Conservation (phyloP, 1,140 invertebrate species). For the Drosophila equinoxialis region DNA sequence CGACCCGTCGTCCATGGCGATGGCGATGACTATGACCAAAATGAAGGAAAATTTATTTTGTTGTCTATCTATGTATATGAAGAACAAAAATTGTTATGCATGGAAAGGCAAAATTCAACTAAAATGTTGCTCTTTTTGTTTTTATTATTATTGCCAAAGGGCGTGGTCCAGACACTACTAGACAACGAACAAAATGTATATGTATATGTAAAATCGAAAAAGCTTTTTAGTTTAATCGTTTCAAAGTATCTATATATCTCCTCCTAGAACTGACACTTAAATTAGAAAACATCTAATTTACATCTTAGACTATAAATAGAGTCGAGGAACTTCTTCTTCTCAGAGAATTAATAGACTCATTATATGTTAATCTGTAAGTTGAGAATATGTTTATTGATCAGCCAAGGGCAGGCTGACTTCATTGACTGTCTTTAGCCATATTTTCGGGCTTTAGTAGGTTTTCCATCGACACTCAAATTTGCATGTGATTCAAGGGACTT, state of each 20-base stretch:
- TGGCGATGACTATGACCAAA: slow-evolving; percentile 1
- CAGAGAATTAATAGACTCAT: no score
- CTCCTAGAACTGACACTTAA: no score
- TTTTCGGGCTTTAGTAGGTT: neutral
- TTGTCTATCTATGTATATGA: neutral
- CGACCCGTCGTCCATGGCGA: neutral
- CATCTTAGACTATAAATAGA: no score
- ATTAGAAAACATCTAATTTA: no score
- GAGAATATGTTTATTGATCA: neutral
- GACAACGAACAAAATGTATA: neutral
- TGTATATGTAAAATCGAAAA: no score
- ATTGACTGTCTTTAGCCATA: slow-evolving; percentile 1
- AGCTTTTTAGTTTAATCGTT: no score
- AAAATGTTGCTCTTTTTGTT: slow-evolving; percentile 8
- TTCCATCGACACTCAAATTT: neutral
- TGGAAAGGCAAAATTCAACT: slow-evolving; percentile 6
- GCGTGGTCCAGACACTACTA: neutral
- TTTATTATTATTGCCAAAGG: slow-evolving; percentile 8
- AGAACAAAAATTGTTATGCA: slow-evolving; percentile 5
- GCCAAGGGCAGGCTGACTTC: neutral
- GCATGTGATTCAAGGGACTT: slow-evolving; percentile 4
- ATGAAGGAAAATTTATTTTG: slow-evolving; percentile 7
- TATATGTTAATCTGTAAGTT: no score
- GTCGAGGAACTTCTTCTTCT: no score
- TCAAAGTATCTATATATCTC: no score